phyloP scores from a whole-genome alignment of 2,113 vertebrate genomes.

The Psittacula cyanocephala region DNA sequence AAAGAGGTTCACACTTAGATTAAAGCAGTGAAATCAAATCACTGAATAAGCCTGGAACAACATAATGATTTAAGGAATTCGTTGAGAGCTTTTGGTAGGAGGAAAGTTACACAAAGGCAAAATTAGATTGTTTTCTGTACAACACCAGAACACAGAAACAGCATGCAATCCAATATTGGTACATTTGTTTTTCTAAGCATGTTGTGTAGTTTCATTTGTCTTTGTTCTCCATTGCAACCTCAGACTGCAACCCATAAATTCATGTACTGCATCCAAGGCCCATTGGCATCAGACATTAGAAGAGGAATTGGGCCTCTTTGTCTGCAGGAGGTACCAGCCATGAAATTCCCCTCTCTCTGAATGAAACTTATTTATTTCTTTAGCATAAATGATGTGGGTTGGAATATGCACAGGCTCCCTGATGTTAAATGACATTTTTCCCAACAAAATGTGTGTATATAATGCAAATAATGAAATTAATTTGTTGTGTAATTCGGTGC shows the following conservation, averaged over 20 bases:
- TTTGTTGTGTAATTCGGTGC: neutral
- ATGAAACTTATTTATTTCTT: neutral
- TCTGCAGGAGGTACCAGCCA: neutral
- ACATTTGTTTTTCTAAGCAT: neutral
- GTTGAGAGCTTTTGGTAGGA: conserved; percentile 12
- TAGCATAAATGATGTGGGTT: neutral
- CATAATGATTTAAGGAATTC: conserved; percentile 47
- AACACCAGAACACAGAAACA: neutral
- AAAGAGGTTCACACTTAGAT: conserved; percentile 66
- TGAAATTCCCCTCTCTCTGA: neutral
- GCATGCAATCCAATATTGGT: neutral
- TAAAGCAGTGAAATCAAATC: conserved; percentile 66
- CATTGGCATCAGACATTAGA: neutral
- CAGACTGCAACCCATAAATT: neutral
- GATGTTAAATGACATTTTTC: neutral
- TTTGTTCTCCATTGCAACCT: neutral
- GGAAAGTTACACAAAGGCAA: conserved; percentile 6
- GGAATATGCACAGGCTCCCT: neutral
- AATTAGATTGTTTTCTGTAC: conserved; percentile 10
- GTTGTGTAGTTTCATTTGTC: neutral
- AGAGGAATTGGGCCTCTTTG: neutral
- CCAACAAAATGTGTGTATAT: neutral
- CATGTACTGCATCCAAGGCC: neutral
- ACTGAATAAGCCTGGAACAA: conserved; percentile 56
- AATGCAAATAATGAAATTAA: neutral